Percentiles rank a stretch among this genome's conserved stretches.
Evolutionary conservation across 2,113 vertebrate species (phyloP).

Genomic region (Excalfactoria chinensis): DNA sequence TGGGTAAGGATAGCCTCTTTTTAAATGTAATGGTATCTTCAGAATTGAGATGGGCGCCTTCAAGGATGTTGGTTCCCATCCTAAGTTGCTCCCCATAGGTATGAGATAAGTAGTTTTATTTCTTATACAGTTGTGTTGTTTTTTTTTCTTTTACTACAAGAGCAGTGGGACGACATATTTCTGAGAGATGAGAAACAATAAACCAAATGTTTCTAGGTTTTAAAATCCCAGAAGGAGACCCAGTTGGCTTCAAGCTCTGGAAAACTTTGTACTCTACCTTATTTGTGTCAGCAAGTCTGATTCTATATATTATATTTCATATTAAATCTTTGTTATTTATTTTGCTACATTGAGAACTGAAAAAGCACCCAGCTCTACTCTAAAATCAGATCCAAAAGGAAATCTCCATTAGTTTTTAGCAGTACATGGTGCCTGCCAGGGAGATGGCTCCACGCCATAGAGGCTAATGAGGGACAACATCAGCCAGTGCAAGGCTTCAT

Average conservation of each 20-base stretch:
- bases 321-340: constrained; percentile 23
- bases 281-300: not conserved
- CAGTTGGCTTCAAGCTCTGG: not conserved
- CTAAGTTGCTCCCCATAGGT: not conserved
- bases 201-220: not conserved
- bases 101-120: not conserved
- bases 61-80: not conserved
- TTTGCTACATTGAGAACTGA: not conserved
- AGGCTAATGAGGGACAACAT: not conserved
- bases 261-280: not conserved
- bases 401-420: not conserved
- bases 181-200: constrained; percentile 23
- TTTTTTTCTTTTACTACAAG: not conserved
- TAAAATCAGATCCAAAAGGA: not conserved
- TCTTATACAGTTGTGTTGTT: not conserved
- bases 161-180: not conserved
- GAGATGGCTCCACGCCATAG: not conserved
- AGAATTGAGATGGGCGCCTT: not conserved
- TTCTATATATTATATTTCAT: not conserved
- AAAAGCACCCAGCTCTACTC: not conserved
- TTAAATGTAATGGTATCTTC: not conserved
- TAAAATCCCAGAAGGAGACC: constrained; percentile 5
- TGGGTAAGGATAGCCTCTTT: not conserved
- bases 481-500: not conserved
- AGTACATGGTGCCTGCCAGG: not conserved